These are phyloP conservation scores for Rhynchotus rufescens DNA, from an alignment of 2,797 vertebrate species.

Conservation along the genomic window DNA sequence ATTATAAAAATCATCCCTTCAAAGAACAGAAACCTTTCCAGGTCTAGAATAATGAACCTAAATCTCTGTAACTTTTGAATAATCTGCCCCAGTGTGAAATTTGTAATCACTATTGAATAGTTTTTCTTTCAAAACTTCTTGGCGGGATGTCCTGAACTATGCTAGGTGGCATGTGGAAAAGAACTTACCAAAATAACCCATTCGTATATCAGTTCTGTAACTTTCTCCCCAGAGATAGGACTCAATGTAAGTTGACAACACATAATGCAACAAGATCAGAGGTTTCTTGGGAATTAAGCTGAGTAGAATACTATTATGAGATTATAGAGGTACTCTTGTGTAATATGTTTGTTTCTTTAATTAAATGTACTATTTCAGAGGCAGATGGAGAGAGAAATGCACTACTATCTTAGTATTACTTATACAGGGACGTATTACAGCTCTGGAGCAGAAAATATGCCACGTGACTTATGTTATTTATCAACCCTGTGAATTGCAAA, in stretches of 20 bases:
- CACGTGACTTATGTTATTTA: constrained; percentile 54
- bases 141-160: background rate
- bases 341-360: constrained; percentile 38
- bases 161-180: background rate
- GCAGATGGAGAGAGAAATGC: constrained; percentile 58
- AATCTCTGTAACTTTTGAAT: background rate
- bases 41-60: background rate
- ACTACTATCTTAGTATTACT: constrained; percentile 36
- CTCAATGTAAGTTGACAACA: background rate
- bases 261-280: background rate
- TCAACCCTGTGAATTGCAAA: constrained; percentile 63
- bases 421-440: background rate
- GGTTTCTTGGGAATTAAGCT: background rate
- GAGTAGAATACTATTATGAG: background rate
- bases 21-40: background rate
- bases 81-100: background rate
- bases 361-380: constrained; percentile 59
- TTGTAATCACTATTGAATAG: background rate
- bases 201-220: background rate
- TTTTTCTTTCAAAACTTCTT: background rate
- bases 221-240: background rate
- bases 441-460: constrained; percentile 8
- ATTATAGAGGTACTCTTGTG: constrained; percentile 7
- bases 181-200: accelerated
- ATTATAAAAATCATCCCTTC: background rate